A percentile compares a stretch with the other conserved stretches of the same genome.
Conservation (phyloP, 1,140 invertebrate species). For the Caenorhabditis brenneri region DNA sequence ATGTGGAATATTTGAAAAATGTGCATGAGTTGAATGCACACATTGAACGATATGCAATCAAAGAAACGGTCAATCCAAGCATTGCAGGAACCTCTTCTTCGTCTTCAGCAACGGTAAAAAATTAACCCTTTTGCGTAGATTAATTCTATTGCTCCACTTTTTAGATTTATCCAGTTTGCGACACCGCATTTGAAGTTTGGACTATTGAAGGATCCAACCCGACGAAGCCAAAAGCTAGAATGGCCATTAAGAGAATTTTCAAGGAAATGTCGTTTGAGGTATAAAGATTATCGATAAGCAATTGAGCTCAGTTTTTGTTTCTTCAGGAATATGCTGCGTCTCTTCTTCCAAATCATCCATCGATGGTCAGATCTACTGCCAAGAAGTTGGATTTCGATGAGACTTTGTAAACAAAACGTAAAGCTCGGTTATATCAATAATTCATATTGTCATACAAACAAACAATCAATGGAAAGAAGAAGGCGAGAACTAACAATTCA, state of each 20-base stretch:
- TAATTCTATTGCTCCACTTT: background rate
- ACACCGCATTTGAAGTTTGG: background rate
- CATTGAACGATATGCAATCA: conserved; percentile 24
- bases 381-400: conserved; percentile 34
- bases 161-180: background rate
- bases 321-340: conserved; percentile 6
- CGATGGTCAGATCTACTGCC: background rate
- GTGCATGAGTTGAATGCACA: conserved; percentile 24
- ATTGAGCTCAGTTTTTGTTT: background rate
- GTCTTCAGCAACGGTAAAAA: background rate
- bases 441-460: conserved; percentile 11
- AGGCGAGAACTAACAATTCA: background rate
- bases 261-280: conserved; percentile 20
- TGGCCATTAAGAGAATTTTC: conserved; percentile 8
- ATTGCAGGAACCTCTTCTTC: background rate
- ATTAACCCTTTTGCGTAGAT: too few species aligned
- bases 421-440: background rate
- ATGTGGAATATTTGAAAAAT: conserved; percentile 28
- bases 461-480: background rate
- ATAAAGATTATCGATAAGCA: background rate
- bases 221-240: conserved; percentile 9
- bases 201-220: background rate
- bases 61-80: background rate
- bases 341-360: conserved; percentile 16
- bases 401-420: background rate